Evolutionary conservation across 1,140 invertebrate genomes (phyloP), one percentile per base, ranked within the genome.

Genomic region (Tetranychus cinnabarinus): DNA sequence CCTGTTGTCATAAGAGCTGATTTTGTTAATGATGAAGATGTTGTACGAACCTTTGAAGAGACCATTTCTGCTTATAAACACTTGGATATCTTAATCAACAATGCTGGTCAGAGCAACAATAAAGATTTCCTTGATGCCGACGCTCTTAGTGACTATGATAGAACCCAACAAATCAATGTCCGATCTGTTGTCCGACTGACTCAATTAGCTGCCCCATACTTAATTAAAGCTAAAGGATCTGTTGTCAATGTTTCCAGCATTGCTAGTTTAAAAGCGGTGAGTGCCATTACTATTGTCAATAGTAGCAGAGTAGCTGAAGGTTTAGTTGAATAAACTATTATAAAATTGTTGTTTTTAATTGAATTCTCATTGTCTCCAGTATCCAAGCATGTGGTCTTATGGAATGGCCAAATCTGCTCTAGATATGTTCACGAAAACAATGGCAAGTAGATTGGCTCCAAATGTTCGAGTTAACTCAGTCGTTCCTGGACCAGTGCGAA

Each of bases 401-500:
- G 84, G 82, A 66, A 80, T 91, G 69, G 88, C 86, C 10, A 92
- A 93, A 74, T 76, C 85, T 46, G 82, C 86, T 1, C 72, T 93
- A 0, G 88, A 93, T 73, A 88, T 92, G 69, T 79, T 95, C 54
- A 92, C 88, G 0, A 78, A 82, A 65, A 88, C 84, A 68, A 72
- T 60, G 4, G 65, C 63, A 42, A 31, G 31, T 31, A 67, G 70
- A 31, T 47, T 63, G 48, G 72, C 56, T 13, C 56, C 35, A 10
- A 6, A 57, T 10, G 13, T 57, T 7, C 56, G 39, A 57, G 39
- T 57, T 23, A 57, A 57, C 5, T 57, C 56, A n/a, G 31, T 57
- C 31, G 35, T 34, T 23, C 50, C 50, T 52, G 50, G 50, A 0
- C 50, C 50, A 2, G 50, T 52, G n/a, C 7, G 23, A 33, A 52